Percentiles rank a stretch among this genome's conserved stretches.
Evolutionary conservation across 2,113 vertebrate genomes (phyloP).

Genomic region (Macaca mulatta): DNA sequence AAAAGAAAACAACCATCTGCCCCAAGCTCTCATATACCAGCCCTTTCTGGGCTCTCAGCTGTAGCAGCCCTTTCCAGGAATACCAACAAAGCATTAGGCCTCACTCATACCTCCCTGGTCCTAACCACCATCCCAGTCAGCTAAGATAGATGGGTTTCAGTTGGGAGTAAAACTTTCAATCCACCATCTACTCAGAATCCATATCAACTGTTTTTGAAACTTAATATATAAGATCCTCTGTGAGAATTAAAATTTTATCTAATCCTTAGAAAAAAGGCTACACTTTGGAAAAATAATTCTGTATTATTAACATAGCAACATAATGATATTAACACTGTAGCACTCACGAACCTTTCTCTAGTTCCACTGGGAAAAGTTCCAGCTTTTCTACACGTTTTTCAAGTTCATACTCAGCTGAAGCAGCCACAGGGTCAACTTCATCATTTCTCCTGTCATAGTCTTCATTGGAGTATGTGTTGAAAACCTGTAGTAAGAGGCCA

Average conservation of each 20-base stretch:
- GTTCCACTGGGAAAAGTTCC: slow-evolving; percentile 97
- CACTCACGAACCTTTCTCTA: slow-evolving; percentile 93
- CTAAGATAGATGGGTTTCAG: background rate
- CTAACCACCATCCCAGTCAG: background rate
- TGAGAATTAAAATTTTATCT: background rate
- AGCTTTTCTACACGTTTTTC: slow-evolving; percentile 99
- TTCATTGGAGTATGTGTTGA: slow-evolving; percentile 98
- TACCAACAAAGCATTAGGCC: background rate
- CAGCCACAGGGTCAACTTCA: slow-evolving; percentile 97
- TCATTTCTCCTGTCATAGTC: slow-evolving; percentile 98
- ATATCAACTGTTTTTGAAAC: background rate
- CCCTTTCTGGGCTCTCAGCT: background rate
- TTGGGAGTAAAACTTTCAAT: background rate
- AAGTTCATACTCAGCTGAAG: slow-evolving; percentile 97
- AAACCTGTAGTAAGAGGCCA: slow-evolving; percentile 88
- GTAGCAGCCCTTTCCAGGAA: background rate
- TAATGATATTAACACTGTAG: background rate
- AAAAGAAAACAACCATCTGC: background rate
- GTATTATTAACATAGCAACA: background rate
- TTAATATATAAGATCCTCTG: background rate
- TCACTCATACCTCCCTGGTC: background rate
- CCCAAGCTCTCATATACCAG: background rate
- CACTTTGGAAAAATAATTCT: background rate
- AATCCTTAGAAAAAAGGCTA: background rate
- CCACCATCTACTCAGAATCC: background rate